These are phyloP conservation scores for Ormyrus pomaceus DNA, from an alignment of 2,888 invertebrate genomes.

Conservation along the genomic window DNA sequence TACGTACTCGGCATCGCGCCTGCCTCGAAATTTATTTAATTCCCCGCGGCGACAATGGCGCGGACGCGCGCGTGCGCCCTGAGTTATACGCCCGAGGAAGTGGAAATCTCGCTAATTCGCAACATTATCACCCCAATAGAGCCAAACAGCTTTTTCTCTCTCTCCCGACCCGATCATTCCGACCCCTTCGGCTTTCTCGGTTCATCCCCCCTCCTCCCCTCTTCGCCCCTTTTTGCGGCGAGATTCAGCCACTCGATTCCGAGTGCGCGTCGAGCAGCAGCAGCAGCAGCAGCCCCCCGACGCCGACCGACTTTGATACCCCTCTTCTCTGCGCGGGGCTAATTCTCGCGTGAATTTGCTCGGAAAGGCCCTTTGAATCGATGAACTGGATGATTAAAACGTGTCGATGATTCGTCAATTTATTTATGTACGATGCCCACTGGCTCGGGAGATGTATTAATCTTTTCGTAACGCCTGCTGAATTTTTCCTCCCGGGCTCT, in stretches of 20 bases:
- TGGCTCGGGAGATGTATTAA: neutral
- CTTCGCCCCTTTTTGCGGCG: constrained; percentile 53
- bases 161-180: neutral
- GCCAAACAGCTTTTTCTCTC: constrained; percentile 23
- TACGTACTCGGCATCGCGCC: neutral
- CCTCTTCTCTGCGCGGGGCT: constrained; percentile 2
- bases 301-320: constrained; percentile 18
- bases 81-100: constrained; percentile 48
- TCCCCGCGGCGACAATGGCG: neutral
- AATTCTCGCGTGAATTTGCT: constrained; percentile 42
- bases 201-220: neutral
- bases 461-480: no score
- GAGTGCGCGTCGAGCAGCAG: constrained; percentile 28
- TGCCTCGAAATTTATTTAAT: constrained; percentile 46
- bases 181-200: neutral
- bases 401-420: constrained; percentile 53
- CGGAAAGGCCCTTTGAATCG: constrained; percentile 32
- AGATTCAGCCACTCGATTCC: constrained; percentile 68
- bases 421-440: neutral
- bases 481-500: neutral
- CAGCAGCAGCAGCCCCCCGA: neutral
- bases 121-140: constrained; percentile 74
- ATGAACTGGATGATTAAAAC: constrained; percentile 56
- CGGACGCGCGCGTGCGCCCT: neutral
- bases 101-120: constrained; percentile 73